Evolutionary conservation across 2,113 vertebrate genomes (phyloP), one percentile per base, ranked within the genome.

Genomic region (Geothlypis trichas): DNA sequence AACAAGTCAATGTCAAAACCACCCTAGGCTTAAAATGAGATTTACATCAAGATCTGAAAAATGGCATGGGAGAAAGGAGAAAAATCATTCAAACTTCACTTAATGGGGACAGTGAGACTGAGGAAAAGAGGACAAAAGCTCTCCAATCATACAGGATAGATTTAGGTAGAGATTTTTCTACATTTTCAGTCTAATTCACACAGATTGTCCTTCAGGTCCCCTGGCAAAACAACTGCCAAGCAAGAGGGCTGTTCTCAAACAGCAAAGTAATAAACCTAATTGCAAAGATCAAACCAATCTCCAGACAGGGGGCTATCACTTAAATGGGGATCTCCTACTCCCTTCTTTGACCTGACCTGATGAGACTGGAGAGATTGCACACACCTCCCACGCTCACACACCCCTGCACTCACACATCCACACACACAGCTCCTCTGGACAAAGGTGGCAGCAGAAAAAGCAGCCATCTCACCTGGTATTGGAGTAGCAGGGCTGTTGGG

Each of bases 21-120:
- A 95, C 42, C 91, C 94, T 59, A 89, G 95, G 87, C 96, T 96
- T 97, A 96, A 98, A 96, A 97, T 95, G 89, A 97, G 91, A 90
- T 91, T 94, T 89, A 97, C 95, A 97, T 46, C 73, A 71, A 63
- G 65, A 95, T 83, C 94, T 93, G 84, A 96, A 94, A 97, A 95
- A 97, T 31, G 58, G 69, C 7, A 30, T 61, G 73, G 27, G 31
- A 13, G n/a, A 62, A 68, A n/a, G 31, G 18, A 77, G 61, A 75
- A 75, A 75, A 84, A 52, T 89, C 75, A 77, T 92, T 96, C 84
- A 69, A 66, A 90, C 73, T 81, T 87, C 46, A 27, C 65, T 76
- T 61, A 69, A 51, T 3, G 22, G 44, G n/a, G 41, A n/a, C 13
- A 20, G 7, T 17, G 28, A 46, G 49, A 66, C 17, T 39, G 59